Conservation (phyloP, 2,797 vertebrate genomes). For the Sebastes kiyomatsui region DNA sequence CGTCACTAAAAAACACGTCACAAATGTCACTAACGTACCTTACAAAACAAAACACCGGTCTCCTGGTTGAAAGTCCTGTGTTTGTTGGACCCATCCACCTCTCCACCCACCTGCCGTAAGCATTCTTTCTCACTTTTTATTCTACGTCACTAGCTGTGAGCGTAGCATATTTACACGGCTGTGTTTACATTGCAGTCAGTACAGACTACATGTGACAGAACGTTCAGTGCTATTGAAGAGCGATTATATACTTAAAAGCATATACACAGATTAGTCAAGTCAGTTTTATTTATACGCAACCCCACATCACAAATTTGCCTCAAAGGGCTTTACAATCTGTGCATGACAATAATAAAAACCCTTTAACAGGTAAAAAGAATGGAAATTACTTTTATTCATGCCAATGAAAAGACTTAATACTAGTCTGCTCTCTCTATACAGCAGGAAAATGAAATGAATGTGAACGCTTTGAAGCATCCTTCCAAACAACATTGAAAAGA, state of each 20-base stretch:
- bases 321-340: neutral
- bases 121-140: no score
- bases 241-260: neutral
- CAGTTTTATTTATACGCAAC: neutral
- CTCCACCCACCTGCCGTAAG: no score
- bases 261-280: neutral
- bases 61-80: no score
- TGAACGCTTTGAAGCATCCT: constrained; percentile 6
- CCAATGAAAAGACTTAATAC: neutral
- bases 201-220: no score
- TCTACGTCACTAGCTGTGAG: no score
- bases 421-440: neutral
- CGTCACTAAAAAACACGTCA: no score
- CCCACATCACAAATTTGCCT: neutral
- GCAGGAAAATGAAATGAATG: neutral
- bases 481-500: constrained; percentile 33
- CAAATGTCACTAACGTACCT: no score
- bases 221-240: neutral
- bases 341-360: neutral
- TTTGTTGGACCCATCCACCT: no score
- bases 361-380: neutral
- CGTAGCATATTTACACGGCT: no score
- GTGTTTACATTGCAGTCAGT: no score
- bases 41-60: no score
- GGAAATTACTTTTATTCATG: neutral